Base-by-base conservation (phyloP, 2,888 invertebrate species). In the Pammene aurita region DNA sequence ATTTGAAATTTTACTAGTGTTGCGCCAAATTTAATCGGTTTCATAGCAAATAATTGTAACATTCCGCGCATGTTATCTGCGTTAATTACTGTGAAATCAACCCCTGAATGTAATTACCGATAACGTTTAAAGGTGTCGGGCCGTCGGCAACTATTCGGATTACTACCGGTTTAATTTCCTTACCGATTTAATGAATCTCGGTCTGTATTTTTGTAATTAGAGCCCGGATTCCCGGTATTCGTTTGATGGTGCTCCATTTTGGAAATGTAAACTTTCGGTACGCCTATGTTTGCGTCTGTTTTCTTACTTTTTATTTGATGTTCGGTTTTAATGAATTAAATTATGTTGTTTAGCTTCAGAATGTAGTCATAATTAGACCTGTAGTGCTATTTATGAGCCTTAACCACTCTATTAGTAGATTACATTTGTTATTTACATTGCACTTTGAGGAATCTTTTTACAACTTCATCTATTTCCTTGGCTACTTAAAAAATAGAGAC, bases 161-260 rank as follows among this genome's bases (percentile, higher is more conserved):
- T 76, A 73, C 73, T 75, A 72, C 76, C 77, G 76, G 74, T 75
- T 74, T 76, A 75, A 78, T 77, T 78, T 79, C 77, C 77, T 76
- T 70, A 74, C 72, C 74, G 75, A 76, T 77, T 75, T 76, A 76
- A 77, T 72, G 74, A 73, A 74, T 75, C 73, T 70, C 73, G 70
- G 69, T 72, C 72, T 73, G 73, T 76, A 77, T 78, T 78, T 78
- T 77, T 76, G 74, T 78, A 78, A 80, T 80, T 80, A 78, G 75
- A 74, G 48, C 38, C 71, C 34, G 72, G 60, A 62, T 79, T 79
- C 78, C 63, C 34, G 68, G 77, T 76, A 77, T 73, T 74, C 70
- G 72, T 72, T 72, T 73, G 73, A 73, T 72, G 71, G 72, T 74
- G 70, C 64, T 70, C 72, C 66, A 70, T 68, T 72, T 73, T 71